phyloP scores from a whole-genome alignment of 2,797 vertebrate species.

The Psittacula echo region DNA sequence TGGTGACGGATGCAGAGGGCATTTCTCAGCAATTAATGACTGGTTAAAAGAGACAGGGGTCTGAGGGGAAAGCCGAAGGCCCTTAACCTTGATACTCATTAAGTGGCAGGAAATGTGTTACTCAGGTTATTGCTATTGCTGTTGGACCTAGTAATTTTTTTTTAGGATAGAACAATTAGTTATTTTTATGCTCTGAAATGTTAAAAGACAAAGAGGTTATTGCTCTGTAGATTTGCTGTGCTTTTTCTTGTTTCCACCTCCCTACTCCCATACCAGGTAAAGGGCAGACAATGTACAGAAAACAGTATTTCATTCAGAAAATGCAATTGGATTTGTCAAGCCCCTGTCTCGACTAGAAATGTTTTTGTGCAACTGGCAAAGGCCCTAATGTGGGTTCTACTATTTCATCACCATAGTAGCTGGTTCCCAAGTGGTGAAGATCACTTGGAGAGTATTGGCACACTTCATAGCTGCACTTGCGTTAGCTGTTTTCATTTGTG shows the following conservation, averaged over 20 bases:
- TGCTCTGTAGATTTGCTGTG: not conserved
- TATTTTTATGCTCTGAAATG: slow-evolving; percentile 30
- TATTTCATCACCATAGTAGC: not conserved
- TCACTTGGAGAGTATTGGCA: not conserved
- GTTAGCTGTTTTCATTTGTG: not conserved
- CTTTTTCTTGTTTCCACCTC: not conserved
- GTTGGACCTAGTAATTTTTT: not conserved
- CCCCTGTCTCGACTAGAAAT: not conserved
- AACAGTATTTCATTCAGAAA: not conserved
- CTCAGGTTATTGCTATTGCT: slow-evolving; percentile 40
- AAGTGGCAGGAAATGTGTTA: slow-evolving; percentile 56
- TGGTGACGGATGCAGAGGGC: slow-evolving; percentile 51
- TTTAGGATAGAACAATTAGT: not conserved
- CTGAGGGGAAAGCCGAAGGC: slow-evolving; percentile 16
- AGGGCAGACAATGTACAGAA: not conserved
- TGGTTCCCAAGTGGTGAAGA: not conserved
- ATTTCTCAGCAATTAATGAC: slow-evolving; percentile 68
- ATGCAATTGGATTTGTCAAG: not conserved
- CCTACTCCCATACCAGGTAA: not conserved
- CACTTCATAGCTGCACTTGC: not conserved
- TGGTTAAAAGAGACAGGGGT: slow-evolving; percentile 52
- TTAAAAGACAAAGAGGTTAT: slow-evolving; percentile 8
- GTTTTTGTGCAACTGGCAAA: not conserved
- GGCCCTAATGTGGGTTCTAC: not conserved
- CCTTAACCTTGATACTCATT: slow-evolving; percentile 48